Evolutionary conservation across 2,113 vertebrate species (phyloP), one percentile per base, ranked within the genome.

Genomic region (Glaucidium brasilianum): DNA sequence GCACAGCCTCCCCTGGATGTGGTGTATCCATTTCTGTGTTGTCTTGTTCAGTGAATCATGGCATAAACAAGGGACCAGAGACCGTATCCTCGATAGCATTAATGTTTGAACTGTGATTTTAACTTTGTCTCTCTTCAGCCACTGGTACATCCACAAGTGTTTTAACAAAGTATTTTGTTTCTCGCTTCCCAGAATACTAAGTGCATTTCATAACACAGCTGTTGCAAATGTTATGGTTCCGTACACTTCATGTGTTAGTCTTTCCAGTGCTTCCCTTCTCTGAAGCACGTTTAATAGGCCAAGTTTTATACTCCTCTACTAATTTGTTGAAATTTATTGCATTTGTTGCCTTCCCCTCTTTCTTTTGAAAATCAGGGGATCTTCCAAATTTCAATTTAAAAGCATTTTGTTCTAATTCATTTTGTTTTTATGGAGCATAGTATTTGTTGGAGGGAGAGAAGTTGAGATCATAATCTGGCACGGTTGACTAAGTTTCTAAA

Each of bases 391-490:
- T 94, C 85, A 86, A 88, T 97, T 96, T 94, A 64, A 94, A 96
- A 95, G 92, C 84, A 76, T 96, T 96, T 95, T 86, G 50, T 90
- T 86, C 60, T 81, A 88, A 73, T 91, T 88, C 84, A 47, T 68
- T 85, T 90, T 96, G 87, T 59, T 94, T 97, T 95, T 92, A 96
- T 91, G 95, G 63, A 92, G 87, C 94, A 90, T 92, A 96, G 85
- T 97, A 93, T 94, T 97, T 96, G 92, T 96, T 97, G 90, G 97
- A 96, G 75, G 68, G 64, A 92, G 64, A 93, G 89, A 91, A 92
- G 83, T 83, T 96, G 95, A 97, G 93, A 96, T 96, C 96, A 96
- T 94, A 90, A 96, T 95, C 90, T 97, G 94, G 95, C 96, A 96
- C 4, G 6, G 59, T 53, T 85, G 94, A 93, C 95, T 85, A 96